These are phyloP conservation scores for Acronicta aceris DNA, from an alignment of 2,888 invertebrate genomes.

Conservation along the genomic window DNA sequence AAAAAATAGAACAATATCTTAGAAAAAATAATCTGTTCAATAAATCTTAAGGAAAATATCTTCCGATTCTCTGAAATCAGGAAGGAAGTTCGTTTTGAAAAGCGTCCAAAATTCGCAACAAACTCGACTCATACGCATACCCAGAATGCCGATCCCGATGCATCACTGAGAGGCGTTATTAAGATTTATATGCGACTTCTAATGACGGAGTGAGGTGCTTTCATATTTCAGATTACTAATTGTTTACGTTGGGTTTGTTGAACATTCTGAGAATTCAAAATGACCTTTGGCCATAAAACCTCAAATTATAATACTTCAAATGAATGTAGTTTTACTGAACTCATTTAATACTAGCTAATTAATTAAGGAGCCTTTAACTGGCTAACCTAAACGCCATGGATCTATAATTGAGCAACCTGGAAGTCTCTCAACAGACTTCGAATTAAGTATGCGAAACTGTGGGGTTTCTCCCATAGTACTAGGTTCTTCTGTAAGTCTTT, in stretches of 20 bases:
- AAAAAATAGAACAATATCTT: no score
- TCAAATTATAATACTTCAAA: neutral
- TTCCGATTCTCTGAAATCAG: conserved; percentile 42
- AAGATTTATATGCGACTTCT: conserved; percentile 43
- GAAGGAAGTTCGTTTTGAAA: conserved; percentile 58
- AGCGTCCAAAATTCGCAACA: conserved; percentile 49
- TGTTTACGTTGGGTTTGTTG: conserved; percentile 39
- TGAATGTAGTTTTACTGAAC: neutral
- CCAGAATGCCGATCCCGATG: conserved; percentile 43
- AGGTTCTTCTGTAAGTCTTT: no score
- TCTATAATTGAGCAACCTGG: no score
- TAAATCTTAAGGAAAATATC: conserved; percentile 28
- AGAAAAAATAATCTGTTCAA: conserved; percentile 13
- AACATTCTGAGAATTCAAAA: conserved; percentile 35
- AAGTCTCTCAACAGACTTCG: no score
- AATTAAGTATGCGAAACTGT: no score
- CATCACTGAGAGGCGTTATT: conserved; percentile 44
- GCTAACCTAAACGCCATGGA: no score
- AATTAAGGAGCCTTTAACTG: no score
- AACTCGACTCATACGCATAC: conserved; percentile 49
- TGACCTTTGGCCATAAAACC: conserved; percentile 17
- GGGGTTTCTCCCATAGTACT: no score
- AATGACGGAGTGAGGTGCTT: conserved; percentile 28
- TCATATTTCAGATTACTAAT: conserved; percentile 49
- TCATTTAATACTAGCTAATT: neutral